phyloP scores from a whole-genome alignment of 2,113 vertebrate species.

The Sapajus apella region DNA sequence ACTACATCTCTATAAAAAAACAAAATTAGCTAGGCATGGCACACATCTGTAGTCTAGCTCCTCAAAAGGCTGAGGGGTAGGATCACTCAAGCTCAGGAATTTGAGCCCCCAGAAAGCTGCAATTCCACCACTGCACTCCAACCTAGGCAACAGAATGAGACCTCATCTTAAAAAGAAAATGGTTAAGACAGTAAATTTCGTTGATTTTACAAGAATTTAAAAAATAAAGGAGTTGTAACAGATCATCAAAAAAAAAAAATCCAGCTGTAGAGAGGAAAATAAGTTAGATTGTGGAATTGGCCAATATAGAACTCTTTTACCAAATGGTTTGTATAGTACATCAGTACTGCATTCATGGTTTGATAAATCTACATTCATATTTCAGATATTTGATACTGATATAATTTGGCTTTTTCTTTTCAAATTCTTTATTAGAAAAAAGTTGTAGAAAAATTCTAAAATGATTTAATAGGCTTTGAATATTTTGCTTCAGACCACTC shows the following conservation, averaged over 20 bases:
- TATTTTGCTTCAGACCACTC: neutral
- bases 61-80: neutral
- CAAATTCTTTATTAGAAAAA: neutral
- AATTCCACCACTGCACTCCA: too few relatives aligned
- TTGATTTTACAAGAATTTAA: neutral
- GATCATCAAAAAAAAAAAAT: neutral
- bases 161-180: too few relatives aligned
- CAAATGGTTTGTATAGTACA: neutral
- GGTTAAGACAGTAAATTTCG: neutral
- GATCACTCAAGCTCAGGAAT: neutral
- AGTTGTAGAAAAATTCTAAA: slow-evolving; percentile 37
- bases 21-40: too few relatives aligned
- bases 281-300: neutral
- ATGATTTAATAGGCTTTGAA: slow-evolving; percentile 16
- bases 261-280: neutral
- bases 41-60: neutral
- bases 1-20: too few relatives aligned
- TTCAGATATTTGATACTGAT: slow-evolving; percentile 26
- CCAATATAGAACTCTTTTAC: neutral
- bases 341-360: neutral
- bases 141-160: too few relatives aligned
- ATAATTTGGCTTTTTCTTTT: neutral
- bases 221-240: neutral
- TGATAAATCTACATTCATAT: slow-evolving; percentile 13
- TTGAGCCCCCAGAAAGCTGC: too few relatives aligned